Conservation (phyloP, 2,113 vertebrate genomes). For the Cololabis saira region DNA sequence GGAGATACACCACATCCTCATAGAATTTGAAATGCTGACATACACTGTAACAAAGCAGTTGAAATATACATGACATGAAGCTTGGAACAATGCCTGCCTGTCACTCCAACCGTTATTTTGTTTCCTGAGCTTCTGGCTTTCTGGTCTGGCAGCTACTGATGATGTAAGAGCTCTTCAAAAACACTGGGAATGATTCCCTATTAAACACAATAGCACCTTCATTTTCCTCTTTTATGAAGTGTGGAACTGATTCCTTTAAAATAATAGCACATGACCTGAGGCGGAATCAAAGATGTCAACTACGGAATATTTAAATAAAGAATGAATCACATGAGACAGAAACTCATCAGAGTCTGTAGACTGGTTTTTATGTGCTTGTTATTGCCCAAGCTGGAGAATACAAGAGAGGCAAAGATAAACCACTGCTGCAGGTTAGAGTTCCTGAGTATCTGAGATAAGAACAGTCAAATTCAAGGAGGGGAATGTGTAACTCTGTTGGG, state of each 20-base stretch:
- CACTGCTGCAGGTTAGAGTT: constrained; percentile 10
- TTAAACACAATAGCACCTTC: no score
- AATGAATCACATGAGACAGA: constrained; percentile 42
- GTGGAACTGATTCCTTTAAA: neutral
- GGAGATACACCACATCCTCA: constrained; percentile 52
- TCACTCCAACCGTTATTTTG: constrained; percentile 10
- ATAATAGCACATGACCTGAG: constrained; percentile 1
- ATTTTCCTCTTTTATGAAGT: constrained; percentile 17
- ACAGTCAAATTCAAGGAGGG: constrained; percentile 36
- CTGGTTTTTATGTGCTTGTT: no score
- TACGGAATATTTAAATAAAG: constrained; percentile 50
- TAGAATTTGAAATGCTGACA: constrained; percentile 32
- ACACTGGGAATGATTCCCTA: no score
- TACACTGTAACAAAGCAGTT: constrained; percentile 38
- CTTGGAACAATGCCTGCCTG: constrained; percentile 20
- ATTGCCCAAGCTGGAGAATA: no score
- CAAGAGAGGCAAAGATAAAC: constrained; percentile 56
- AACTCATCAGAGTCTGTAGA: constrained; percentile 29
- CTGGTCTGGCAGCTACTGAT: neutral
- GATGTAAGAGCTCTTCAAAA: no score
- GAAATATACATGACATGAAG: constrained; percentile 62
- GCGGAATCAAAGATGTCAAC: constrained; percentile 16
- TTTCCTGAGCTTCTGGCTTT: constrained; percentile 10
- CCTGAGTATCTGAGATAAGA: constrained; percentile 46
- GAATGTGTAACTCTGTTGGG: constrained; percentile 6